Base-by-base conservation (phyloP, 2,888 invertebrate genomes). In the Melanargia galathea region DNA sequence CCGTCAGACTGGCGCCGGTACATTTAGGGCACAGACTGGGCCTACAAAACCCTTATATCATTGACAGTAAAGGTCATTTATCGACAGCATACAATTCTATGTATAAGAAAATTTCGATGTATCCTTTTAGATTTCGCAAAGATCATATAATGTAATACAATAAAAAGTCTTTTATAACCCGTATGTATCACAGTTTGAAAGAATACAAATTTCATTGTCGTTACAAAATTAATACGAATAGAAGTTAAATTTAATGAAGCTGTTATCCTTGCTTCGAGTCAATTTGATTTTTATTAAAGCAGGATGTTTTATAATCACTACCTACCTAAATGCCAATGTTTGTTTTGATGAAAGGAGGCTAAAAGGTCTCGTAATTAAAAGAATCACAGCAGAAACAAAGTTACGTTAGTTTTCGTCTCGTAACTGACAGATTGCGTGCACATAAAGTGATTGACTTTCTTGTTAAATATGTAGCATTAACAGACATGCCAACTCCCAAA, bases 401-500 rank as follows among this genome's bases (percentile, higher is more conserved):
- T 77, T 80, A 76, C 67, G 70, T 76, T 73, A 74, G 71, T 71
- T 62, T 75, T 74, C 74, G 72, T 70, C 75, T 71, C 72, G 72
- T 81, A 84, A 82, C 81, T 70, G 77, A 75, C 77, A 74, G 79
- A 81, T 87, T 83, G 87, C 86, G 85, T 87, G 86, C 77, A 72
- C 75, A 73, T 80, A 84, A 83, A 85, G 85, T 85, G 78, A 84
- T 85, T 79, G 75, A 74, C 79, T 81, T 81, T 80, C 77, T 83
- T 80, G 74, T 76, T 2, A 35, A 52, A 52, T 13, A 49, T 1
- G 7, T 7, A 30, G 8, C 11, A 16, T 35, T 10, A 16, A 18
- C 6, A 52, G 33, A 35, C 35, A 52, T 20, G 11, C 33, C 52
- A 35, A 52, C 52, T 35, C 6, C 13, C 1, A 48, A 10, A 20